Conservation (phyloP, 2,888 invertebrate genomes). For the Scaeva pyrastri region DNA sequence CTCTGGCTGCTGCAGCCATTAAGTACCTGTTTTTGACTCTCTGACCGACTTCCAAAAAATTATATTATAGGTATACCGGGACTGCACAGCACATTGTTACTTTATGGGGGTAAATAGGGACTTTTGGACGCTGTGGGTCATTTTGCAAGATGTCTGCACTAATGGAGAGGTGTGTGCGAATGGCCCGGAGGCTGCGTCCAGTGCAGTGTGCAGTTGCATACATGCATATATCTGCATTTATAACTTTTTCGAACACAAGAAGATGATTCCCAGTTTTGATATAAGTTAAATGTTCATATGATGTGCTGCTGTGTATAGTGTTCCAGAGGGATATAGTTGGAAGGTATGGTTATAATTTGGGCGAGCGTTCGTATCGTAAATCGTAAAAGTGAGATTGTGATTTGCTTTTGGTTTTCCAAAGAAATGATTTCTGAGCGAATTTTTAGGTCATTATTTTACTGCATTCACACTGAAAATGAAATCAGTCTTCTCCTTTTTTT, state of each 20-base stretch:
- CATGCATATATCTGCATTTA: not conserved
- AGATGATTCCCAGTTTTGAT: slow-evolving; percentile 11
- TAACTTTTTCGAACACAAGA: slow-evolving; percentile 1
- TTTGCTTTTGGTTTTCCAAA: no score
- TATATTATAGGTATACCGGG: no score
- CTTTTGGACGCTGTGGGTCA: slow-evolving; percentile 49
- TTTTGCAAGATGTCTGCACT: slow-evolving; percentile 71
- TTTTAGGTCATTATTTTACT: no score
- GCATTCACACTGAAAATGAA: no score
- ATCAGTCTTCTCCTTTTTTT: no score
- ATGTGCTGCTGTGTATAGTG: not conserved
- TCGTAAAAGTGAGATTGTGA: no score
- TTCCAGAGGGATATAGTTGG: no score
- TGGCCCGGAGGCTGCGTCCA: slow-evolving; percentile 52
- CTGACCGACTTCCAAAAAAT: no score
- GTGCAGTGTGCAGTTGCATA: not conserved
- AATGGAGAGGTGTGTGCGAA: slow-evolving; percentile 67
- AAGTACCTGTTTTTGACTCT: slow-evolving; percentile 53
- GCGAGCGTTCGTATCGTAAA: no score
- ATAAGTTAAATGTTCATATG: slow-evolving; percentile 24
- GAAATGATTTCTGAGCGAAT: no score
- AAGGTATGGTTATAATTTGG: no score
- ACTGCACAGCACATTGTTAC: slow-evolving; percentile 39
- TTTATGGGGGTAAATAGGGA: slow-evolving; percentile 34
- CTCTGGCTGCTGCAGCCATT: slow-evolving; percentile 48